Conservation (phyloP, 2,113 vertebrate species). For the Peromyscus leucopus region DNA sequence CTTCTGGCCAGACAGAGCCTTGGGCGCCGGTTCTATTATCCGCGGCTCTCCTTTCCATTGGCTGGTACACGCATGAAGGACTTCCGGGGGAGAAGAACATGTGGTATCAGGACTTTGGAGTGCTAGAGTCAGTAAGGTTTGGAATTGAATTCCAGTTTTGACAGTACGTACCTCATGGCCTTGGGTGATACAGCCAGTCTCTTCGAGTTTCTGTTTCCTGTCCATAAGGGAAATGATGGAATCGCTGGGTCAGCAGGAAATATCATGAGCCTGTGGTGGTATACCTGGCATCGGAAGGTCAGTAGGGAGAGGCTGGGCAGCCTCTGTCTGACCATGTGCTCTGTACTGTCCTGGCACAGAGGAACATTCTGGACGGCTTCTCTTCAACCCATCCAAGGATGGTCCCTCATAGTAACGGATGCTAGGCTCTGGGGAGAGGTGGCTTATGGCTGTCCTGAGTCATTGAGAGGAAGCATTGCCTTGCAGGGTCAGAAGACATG, state of each 20-base stretch:
- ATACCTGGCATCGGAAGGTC: neutral
- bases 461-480: neutral
- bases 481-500: neutral
- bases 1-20: neutral
- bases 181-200: neutral
- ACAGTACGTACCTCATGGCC: neutral
- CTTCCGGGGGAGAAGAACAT: neutral
- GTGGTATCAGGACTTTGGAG: neutral
- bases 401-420: neutral
- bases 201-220: neutral
- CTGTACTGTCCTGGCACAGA: neutral
- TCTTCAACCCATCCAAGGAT: neutral
- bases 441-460: neutral
- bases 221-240: neutral
- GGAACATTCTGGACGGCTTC: neutral
- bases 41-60: neutral
- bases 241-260: neutral
- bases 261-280: neutral
- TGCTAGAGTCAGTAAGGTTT: neutral
- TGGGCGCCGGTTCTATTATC: neutral
- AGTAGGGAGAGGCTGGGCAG: neutral
- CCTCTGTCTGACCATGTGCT: neutral
- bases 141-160: neutral
- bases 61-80: neutral
- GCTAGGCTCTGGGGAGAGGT: neutral